phyloP scores from a whole-genome alignment of 2,113 vertebrate species.

The Tupaia tana region DNA sequence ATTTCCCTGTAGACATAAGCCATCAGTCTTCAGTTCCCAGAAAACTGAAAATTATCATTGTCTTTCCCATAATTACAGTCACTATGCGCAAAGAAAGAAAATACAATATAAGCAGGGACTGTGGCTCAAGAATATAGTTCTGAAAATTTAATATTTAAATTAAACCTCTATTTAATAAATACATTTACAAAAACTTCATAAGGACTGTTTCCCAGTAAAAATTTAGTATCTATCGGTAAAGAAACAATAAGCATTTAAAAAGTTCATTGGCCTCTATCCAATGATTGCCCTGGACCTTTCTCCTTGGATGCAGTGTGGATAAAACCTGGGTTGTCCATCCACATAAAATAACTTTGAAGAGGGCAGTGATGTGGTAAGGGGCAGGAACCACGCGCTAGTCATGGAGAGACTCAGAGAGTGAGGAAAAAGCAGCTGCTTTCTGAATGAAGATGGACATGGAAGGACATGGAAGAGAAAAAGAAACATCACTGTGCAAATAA shows the following conservation, averaged over 20 bases:
- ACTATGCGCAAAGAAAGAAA: background rate
- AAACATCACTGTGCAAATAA: background rate
- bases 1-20: slow-evolving; percentile 57
- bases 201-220: slow-evolving; percentile 21
- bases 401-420: background rate
- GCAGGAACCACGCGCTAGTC: background rate
- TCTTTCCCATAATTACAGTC: slow-evolving; percentile 29
- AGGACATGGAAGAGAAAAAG: background rate
- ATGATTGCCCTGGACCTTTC: background rate
- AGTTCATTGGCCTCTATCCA: background rate
- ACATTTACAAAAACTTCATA: background rate
- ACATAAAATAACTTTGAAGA: background rate
- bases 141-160: slow-evolving; percentile 16
- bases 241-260: background rate
- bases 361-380: background rate
- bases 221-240: background rate
- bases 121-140: background rate
- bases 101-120: background rate
- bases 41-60: slow-evolving; percentile 36
- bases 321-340: background rate
- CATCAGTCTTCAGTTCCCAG: slow-evolving; percentile 5
- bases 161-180: background rate
- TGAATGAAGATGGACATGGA: background rate
- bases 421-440: background rate
- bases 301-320: background rate